A percentile compares a stretch with the other conserved stretches of the same genome.
phyloP scores from a whole-genome alignment of 2,888 invertebrate genomes.

The Syritta pipiens region DNA sequence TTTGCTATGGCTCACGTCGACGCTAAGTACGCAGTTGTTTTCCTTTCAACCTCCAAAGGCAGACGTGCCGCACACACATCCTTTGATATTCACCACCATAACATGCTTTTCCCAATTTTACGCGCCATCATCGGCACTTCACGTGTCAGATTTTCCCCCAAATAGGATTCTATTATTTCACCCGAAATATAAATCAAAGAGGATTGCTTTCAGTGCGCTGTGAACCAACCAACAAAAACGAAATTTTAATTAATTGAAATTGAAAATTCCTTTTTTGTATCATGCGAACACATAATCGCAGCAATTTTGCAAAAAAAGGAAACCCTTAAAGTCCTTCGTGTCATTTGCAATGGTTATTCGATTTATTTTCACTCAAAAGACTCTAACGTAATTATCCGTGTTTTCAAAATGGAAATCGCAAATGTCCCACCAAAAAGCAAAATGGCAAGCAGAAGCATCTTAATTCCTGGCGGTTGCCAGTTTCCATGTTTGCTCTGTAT shows the following conservation, averaged over 20 bases:
- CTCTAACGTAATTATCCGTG: conserved; percentile 29
- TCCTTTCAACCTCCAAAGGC: background rate
- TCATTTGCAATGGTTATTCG: conserved; percentile 14
- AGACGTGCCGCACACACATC: background rate
- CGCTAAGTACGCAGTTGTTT: background rate
- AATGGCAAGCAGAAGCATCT: background rate
- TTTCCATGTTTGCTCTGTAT: background rate
- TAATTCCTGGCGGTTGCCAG: background rate
- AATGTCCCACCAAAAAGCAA: conserved; percentile 16
- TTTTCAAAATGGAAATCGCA: conserved; percentile 4
- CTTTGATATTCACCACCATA: background rate
- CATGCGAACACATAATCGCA: background rate
- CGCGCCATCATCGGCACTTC: conserved; percentile 16
- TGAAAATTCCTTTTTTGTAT: conserved; percentile 39
- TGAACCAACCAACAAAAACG: conserved; percentile 26
- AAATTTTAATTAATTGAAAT: conserved; percentile 56
- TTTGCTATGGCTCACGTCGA: too few species aligned
- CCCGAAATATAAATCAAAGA: conserved; percentile 35
- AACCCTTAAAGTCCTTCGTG: conserved; percentile 2
- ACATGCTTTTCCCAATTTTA: conserved; percentile 18
- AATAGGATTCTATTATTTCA: conserved; percentile 40
- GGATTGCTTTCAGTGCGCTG: conserved; percentile 24
- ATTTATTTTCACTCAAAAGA: conserved; percentile 11
- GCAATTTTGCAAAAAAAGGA: conserved; percentile 16
- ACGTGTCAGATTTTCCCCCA: conserved; percentile 6